These are phyloP conservation scores for Avahi laniger DNA, from an alignment of 2,797 vertebrate species.

Conservation along the genomic window DNA sequence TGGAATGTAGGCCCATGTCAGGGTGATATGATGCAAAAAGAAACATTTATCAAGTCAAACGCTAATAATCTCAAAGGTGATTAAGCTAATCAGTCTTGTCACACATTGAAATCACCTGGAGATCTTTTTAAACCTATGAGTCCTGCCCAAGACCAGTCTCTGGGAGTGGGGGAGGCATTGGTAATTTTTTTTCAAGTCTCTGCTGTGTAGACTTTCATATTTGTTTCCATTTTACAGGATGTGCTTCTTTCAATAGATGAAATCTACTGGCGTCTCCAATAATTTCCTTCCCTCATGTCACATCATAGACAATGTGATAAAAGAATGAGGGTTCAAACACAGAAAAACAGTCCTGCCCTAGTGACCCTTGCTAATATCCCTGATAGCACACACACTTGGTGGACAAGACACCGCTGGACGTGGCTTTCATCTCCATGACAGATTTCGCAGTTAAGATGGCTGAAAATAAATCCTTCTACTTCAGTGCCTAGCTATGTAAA, in stretches of 20 bases:
- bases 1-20: background rate
- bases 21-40: background rate
- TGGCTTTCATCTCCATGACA: background rate
- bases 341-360: background rate
- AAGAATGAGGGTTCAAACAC: background rate
- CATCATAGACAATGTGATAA: background rate
- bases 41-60: background rate
- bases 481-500: background rate
- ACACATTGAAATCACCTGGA: background rate
- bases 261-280: background rate
- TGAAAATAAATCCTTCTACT: background rate
- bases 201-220: background rate
- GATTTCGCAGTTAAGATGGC: background rate
- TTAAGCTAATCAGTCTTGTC: background rate
- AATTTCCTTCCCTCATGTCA: slow-evolving; percentile 4
- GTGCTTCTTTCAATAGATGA: background rate
- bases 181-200: background rate
- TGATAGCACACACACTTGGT: background rate
- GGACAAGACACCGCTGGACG: background rate
- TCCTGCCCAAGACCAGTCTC: background rate
- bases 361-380: background rate
- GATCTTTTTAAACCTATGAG: background rate
- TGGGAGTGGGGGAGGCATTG: background rate
- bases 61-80: background rate
- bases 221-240: slow-evolving; percentile 19